A percentile compares a stretch with the other conserved stretches of the same genome.
Conservation (phyloP, 1,140 invertebrate species). For the Elymnias hypermnestra region DNA sequence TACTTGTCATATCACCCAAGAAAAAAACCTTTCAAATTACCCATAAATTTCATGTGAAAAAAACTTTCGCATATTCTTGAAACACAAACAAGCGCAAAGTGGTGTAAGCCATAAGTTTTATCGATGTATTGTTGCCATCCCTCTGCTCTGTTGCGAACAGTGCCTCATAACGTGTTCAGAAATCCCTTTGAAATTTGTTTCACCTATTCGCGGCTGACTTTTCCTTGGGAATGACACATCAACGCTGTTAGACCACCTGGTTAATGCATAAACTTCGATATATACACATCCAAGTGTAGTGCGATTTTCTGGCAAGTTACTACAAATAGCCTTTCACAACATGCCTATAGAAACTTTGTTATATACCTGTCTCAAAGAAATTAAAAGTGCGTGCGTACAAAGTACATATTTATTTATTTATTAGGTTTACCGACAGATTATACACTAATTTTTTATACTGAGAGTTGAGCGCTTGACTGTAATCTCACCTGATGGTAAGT, state of each 20-base stretch:
- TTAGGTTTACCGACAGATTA: too few relatives aligned
- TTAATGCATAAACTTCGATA: conserved; percentile 29
- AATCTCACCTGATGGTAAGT: too few relatives aligned
- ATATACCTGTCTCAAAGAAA: too few relatives aligned
- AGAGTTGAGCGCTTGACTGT: too few relatives aligned
- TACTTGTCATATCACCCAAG: background rate
- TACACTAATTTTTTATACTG: too few relatives aligned
- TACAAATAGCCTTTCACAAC: too few relatives aligned
- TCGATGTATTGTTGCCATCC: conserved; percentile 57
- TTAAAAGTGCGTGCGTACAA: too few relatives aligned
- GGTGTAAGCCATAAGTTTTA: conserved; percentile 55
- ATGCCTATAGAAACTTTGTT: too few relatives aligned
- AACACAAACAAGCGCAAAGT: conserved; percentile 39
- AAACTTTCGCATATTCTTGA: conserved; percentile 26
- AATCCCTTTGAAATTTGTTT: conserved; percentile 56
- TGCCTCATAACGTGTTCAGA: conserved; percentile 42
- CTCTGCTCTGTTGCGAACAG: conserved; percentile 41
- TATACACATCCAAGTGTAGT: conserved; percentile 19
- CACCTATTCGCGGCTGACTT: conserved; percentile 49
- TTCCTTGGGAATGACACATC: conserved; percentile 31
- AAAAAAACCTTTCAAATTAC: background rate
- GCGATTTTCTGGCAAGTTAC: too few relatives aligned
- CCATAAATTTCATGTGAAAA: conserved; percentile 6
- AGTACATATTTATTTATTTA: too few relatives aligned
- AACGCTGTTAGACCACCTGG: conserved; percentile 38